Base-by-base conservation (phyloP, 92 coral and sea anemone genomes). In the Ricordea florida region DNA sequence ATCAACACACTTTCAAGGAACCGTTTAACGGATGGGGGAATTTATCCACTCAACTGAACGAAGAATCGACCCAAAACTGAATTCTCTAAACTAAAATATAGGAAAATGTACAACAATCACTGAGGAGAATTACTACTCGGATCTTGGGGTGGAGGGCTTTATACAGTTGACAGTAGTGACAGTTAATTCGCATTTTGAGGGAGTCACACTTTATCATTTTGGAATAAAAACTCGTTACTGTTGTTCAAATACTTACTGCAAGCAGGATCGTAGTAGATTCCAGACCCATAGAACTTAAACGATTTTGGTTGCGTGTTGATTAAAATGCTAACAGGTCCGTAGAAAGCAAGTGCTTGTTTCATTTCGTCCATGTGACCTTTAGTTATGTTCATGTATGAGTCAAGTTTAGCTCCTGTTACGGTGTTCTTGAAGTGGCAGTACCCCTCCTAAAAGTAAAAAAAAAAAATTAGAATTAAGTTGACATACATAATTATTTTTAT, bases 321-420 rank as follows among this genome's bases (percentile, higher is more conserved):
- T 28, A 94, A 90, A 37, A 94, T 92, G 76, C 92, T 94, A 42
- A 94, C 97, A 1, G 98, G 98, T 26, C 98, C 98, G 42, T 94
- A 94, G 55, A 87, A 89, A 1, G 97, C 89, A 0, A 94, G 75
- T 7, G 97, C 98, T 48, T 83, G 67, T 66, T 90, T 90, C 56
- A 93, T 61, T 66, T 93, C 92, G 0, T 82, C 81, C 34, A 68
- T 31, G 44, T 91, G 81, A 32, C 89, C 87, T 44, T 89, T 88
- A 13, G 52, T 78, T 8, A 87, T 74, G 40, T 79, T 85, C 98
- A 93, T 93, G 83, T 87, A 93, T 6, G 84, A 69, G 38, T 82
- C 98, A 41, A 90, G 84, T 47, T 80, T 76, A 14, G 93, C 98
- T 4, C 98, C 98, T 13, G 89, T 76, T 9, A 92, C 86, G 2